phyloP scores from a whole-genome alignment of 1,140 invertebrate genomes.

The Monochamus saltuarius region DNA sequence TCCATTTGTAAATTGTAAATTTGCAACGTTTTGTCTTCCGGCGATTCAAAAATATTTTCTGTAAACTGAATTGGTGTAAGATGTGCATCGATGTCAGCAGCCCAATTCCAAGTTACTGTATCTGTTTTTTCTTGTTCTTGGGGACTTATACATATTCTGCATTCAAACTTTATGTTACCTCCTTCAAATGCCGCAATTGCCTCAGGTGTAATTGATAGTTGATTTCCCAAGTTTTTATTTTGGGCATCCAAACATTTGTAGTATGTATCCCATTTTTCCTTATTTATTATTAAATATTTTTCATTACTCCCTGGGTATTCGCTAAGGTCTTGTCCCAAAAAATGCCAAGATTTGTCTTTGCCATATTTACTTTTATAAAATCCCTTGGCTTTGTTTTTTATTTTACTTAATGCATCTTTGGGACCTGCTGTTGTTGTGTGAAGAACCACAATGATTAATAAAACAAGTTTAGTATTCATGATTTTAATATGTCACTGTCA shows the following conservation, averaged over 20 bases:
- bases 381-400: constrained; percentile 47
- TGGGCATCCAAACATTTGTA: constrained; percentile 53
- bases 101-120: constrained; percentile 55
- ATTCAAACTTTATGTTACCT: constrained; percentile 54
- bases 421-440: too few species aligned
- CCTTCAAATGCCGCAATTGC: constrained; percentile 52
- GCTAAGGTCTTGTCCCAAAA: constrained; percentile 47
- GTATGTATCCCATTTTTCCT: constrained; percentile 55
- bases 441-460: too few species aligned
- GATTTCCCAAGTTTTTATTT: constrained; percentile 39
- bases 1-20: constrained; percentile 54
- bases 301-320: constrained; percentile 55
- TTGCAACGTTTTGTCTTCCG: constrained; percentile 50
- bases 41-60: constrained; percentile 52
- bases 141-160: constrained; percentile 57
- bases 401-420: constrained; percentile 25
- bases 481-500: too few species aligned
- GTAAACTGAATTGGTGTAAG: constrained; percentile 44
- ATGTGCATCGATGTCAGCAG: constrained; percentile 34
- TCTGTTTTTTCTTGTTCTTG: constrained; percentile 45
- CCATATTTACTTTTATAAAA: constrained; percentile 42
- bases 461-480: too few species aligned
- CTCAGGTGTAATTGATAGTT: constrained; percentile 48
- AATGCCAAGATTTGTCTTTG: constrained; percentile 47
- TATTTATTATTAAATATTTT: constrained; percentile 47